Evolutionary conservation across 2,888 invertebrate species (phyloP).

Genomic region (Pachydiplax longipennis): DNA sequence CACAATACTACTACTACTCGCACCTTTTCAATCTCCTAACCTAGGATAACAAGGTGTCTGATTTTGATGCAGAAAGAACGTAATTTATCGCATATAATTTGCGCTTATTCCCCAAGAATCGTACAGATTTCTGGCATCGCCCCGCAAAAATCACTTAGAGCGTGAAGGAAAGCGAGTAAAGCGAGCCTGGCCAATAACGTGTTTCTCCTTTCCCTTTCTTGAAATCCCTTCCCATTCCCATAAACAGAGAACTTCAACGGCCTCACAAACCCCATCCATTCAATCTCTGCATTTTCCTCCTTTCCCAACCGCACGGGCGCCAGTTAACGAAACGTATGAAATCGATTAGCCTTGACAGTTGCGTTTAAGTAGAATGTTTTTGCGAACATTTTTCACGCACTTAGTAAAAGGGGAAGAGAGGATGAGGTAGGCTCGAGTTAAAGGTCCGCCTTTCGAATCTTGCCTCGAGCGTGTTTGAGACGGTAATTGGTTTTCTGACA

Average conservation of each 20-base stretch:
- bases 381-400: not conserved
- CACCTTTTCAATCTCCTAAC: too few relatives aligned
- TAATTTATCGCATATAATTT: too few relatives aligned
- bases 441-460: not conserved
- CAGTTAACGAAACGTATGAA: constrained; percentile 6
- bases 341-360: constrained; percentile 12
- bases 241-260: not conserved
- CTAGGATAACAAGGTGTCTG: not conserved
- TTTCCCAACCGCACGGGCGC: not conserved
- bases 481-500: not conserved
- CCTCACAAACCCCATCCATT: not conserved
- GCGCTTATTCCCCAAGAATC: too few relatives aligned
- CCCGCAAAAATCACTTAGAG: too few relatives aligned
- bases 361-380: constrained; percentile 11
- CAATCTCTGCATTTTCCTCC: not conserved
- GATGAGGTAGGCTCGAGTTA: not conserved
- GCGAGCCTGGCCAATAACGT: too few relatives aligned
- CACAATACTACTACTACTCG: too few relatives aligned
- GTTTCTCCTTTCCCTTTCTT: too few relatives aligned
- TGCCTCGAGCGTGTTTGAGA: not conserved
- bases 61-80: too few relatives aligned
- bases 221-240: not conserved
- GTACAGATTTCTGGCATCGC: too few relatives aligned
- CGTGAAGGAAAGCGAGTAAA: too few relatives aligned
- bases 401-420: not conserved